Base-by-base conservation (phyloP, 2,113 vertebrate genomes). In the Desmodus rotundus region DNA sequence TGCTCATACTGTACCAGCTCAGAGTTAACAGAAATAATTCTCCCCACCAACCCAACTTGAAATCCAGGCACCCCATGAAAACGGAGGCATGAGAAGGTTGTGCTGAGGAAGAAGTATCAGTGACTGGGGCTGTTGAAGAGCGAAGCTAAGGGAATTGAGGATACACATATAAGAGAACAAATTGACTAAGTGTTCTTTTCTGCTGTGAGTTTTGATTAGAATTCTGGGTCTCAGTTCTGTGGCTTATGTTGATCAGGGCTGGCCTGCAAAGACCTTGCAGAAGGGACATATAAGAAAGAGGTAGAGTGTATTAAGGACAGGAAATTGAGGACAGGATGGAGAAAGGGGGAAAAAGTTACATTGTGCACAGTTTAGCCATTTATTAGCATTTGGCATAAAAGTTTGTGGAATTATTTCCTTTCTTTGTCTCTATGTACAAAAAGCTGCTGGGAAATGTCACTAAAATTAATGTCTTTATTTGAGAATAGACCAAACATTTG, bases 21-120 rank as follows among this genome's bases (percentile, higher is more conserved):
- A 24, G 31, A 43, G 41, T 17, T 26, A 54, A 36, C 31, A 68
- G 52, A 91, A 70, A 83, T 22, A 38, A 31, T 24, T 33, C 17
- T 78, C 19, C 0, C 36, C 22, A 22, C 45, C 17, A 87, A 26
- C 4, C 3, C 15, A 33, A 3, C 24, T 61, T 73, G 52, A 84
- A 77, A 19, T 14, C 36, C 43, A 31, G 28, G 9, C 0, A 31
- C 1, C 33, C 2, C 4, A 4, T 26, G 0, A 3, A 43, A 41
- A 61, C 10, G 0, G 2, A 61, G 15, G 74, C 11, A 43, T 12
- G 31, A 38, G 56, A 28, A 70, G 17, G 11, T 5, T 58, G 33
- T 68, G 28, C 33, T 70, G 56, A 90, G 58, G 41, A 95, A 58
- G 20, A 26, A 5, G 2, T 52, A 20, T 65, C 22, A 28, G 26